phyloP scores from a whole-genome alignment of 2,888 invertebrate species.

The Leistus spinibarbis region DNA sequence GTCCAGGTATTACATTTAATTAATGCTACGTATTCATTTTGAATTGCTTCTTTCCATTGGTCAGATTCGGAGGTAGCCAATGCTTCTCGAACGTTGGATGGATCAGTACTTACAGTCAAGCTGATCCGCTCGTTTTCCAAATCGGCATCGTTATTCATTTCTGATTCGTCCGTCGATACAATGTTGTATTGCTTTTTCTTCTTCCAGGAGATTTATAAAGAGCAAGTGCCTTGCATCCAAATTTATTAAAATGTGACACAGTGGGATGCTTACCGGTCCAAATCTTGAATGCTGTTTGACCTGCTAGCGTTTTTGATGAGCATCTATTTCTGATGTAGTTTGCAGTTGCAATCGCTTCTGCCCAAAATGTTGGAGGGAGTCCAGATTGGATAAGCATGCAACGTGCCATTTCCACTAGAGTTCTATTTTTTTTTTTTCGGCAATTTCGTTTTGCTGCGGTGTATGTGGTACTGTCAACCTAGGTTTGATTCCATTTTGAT shows the following conservation, averaged over 20 bases:
- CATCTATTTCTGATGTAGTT: background rate
- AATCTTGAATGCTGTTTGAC: background rate
- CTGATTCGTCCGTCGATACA: too few species aligned
- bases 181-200: too few species aligned
- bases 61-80: too few species aligned
- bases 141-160: too few species aligned
- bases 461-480: background rate
- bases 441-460: background rate
- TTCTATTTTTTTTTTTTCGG: background rate
- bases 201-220: constrained; percentile 40
- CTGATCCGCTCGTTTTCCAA: too few species aligned
- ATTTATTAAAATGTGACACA: background rate
- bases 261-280: background rate
- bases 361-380: background rate
- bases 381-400: background rate
- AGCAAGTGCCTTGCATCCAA: constrained; percentile 9
- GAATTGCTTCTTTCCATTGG: too few species aligned
- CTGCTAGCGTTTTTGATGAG: too few species aligned
- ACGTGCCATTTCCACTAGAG: background rate
- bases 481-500: too few species aligned
- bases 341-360: background rate
- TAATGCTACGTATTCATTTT: too few species aligned
- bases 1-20: too few species aligned
- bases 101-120: too few species aligned
- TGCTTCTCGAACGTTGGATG: too few species aligned